These are phyloP conservation scores for Paratrypauchen microcephalus DNA, from an alignment of 2,797 vertebrate genomes.

Conservation along the genomic window DNA sequence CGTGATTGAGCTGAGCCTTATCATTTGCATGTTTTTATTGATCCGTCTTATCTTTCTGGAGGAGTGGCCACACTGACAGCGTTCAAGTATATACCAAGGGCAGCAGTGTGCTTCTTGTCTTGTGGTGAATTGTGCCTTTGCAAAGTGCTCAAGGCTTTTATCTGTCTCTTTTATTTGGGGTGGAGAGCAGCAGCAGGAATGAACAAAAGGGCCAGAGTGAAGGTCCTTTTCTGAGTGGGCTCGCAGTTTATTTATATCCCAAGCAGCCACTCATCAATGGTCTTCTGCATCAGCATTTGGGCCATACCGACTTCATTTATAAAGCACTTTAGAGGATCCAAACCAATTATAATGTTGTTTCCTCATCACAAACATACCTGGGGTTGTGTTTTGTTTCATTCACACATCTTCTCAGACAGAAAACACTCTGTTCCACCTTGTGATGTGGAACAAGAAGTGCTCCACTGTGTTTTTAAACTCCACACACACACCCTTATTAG, in stretches of 20 bases:
- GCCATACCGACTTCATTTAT: background rate
- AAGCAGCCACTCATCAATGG: constrained; percentile 32
- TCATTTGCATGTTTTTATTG: constrained; percentile 52
- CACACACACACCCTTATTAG: no score
- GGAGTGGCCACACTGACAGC: constrained; percentile 27
- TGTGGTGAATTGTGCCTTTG: constrained; percentile 23
- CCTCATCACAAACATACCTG: no score
- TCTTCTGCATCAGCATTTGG: constrained; percentile 13
- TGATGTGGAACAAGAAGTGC: no score
- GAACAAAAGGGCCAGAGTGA: constrained; percentile 59
- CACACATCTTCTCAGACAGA: no score
- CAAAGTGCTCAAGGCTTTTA: constrained; percentile 30
- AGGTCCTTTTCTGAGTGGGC: constrained; percentile 61
- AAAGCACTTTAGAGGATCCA: background rate
- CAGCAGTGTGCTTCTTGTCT: constrained; percentile 10
- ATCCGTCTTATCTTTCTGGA: constrained; percentile 45
- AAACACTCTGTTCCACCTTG: no score
- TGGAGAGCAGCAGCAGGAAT: constrained; percentile 46
- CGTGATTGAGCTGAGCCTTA: constrained; percentile 33
- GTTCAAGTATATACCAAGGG: constrained; percentile 40
- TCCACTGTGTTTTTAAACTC: no score
- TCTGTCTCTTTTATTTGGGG: constrained; percentile 49
- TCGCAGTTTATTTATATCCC: constrained; percentile 66
- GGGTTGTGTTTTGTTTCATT: no score
- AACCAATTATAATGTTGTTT: no score